Base-by-base conservation (phyloP, 2,113 vertebrate species). In the Chaenogobius annularis region DNA sequence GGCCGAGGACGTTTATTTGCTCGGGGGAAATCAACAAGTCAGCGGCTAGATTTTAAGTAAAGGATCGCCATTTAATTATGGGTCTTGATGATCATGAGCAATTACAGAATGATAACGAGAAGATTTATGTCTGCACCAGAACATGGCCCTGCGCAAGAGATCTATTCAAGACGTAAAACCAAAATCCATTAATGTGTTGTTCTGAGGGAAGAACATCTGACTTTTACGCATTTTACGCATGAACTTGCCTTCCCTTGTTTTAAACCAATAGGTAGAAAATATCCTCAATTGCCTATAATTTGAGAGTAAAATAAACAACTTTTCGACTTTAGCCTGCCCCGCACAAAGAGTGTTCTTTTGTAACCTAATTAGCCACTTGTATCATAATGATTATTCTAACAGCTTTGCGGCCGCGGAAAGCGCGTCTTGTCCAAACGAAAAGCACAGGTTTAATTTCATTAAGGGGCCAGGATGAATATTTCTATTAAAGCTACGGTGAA, bases 401-500 rank as follows among this genome's bases (percentile, higher is more conserved):
- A 83, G 73, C 75, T 72, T 55, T 55, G 19, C 40, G n/a, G 64
- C 66, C 52, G 43, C 47, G 64, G 67, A 64, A 31, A 3, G 6
- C 69, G 76, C 10, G 31, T 72, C 65, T 79, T 90, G 90, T 86
- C 89, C 77, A 91, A 91, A 89, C 91, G 17, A 63, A 63, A n/a
- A 35, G 61, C 92, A 85, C 92, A 85, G 93, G 93, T 97, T 96
- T 98, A 96, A 99, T 99, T 98, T 98, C 95, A 97, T 98, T 98
- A 98, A 98, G 94, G 96, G 93, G 83, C 88, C 68, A 89, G 88
- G 95, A 96, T 96, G 96, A 96, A 97, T 97, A 98, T 98, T 98
- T 98, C 95, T 97, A 98, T 98, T 98, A 98, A 96, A 96, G 94
- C 94, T 83, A 94, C 93, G 93, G 94, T 98, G 98, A 99, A 98